A percentile compares a stretch with the other conserved stretches of the same genome.
These are phyloP conservation scores for Peromyscus maniculatus DNA, from an alignment of 2,113 vertebrate species.

Conservation along the genomic window DNA sequence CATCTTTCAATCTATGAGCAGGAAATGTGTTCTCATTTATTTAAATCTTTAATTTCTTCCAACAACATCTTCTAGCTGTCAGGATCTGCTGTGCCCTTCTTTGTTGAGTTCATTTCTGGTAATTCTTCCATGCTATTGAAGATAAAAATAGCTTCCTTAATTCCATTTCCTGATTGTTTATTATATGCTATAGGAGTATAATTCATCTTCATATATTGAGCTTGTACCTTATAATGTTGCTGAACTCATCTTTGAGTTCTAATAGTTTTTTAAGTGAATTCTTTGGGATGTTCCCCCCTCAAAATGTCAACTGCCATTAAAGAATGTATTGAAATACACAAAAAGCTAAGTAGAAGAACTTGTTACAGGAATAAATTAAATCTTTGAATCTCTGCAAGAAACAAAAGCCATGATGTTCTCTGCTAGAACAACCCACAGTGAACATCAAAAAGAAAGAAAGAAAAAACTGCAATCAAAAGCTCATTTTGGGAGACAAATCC, in stretches of 20 bases:
- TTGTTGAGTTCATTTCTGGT: neutral
- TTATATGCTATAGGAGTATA: neutral
- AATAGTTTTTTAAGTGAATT: conserved; percentile 41
- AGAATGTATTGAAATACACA: neutral
- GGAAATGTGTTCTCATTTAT: conserved; percentile 22
- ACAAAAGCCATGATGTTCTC: neutral
- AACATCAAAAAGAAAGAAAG: neutral
- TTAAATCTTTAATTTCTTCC: conserved; percentile 47
- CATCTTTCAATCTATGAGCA: neutral
- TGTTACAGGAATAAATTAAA: conserved; percentile 15
- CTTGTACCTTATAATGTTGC: neutral
- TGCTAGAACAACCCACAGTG: neutral
- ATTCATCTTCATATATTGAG: conserved; percentile 5
- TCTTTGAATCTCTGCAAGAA: neutral
- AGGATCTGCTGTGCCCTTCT: neutral
- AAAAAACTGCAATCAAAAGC: neutral
- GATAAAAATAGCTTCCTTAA: conserved; percentile 21
- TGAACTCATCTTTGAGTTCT: neutral
- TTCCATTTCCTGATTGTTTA: neutral
- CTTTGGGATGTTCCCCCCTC: neutral
- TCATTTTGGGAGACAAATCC: neutral
- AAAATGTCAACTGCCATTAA: conserved; percentile 35
- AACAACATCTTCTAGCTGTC: neutral
- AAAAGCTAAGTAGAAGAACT: conserved; percentile 12
- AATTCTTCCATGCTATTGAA: neutral